Evolutionary conservation across 2,797 vertebrate genomes (phyloP), one percentile per base, ranked within the genome.

Genomic region (Schizopygopsis malacanthus): DNA sequence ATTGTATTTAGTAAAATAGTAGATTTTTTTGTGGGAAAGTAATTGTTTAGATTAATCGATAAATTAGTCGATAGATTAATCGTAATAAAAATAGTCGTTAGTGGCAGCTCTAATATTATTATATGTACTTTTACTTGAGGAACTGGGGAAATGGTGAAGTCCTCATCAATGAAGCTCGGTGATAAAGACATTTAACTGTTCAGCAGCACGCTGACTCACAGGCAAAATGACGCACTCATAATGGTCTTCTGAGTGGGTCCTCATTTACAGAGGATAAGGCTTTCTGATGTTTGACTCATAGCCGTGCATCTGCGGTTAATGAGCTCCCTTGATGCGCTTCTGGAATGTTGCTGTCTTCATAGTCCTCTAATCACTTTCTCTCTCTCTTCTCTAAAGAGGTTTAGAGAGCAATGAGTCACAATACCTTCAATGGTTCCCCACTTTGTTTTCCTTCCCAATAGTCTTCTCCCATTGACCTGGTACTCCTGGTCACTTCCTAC

Each of bases 371-470:
- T 79, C 76, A 72, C 67, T 16, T 39, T 59, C 67, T 50, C 39
- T 79, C 63, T 45, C 37, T 33, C 22, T 69, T 43, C 33, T 63
- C 69, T 81, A 82, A 43, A 67, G 45, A 20, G 12, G 9, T n/a
- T 73, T 16, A 59, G 16, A 25, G 43, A 25, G 7, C 56, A 45
- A 50, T 4, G 37, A 22, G 25, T 50, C 4, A 73, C 15, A 87
- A 61, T 94, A 99, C 98, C 98, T 98, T 99, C 98, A 70, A 99
- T 98, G 88, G 97, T 99, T 90, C 98, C 98, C 98, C 98, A 99
- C 88, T 98, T 99, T 89, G 98, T 99, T 93, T 99, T 99, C 90
- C 98, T 96, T 69, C 98, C 98, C 81, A 99, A 96, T 90, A 99
- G 97, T 92, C 98, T 95, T 91, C 96, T 97, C 90, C 98, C 98